A percentile compares a stretch with the other conserved stretches of the same genome.
Conservation (phyloP, 2,888 invertebrate species). For the Andricus quercusramuli region DNA sequence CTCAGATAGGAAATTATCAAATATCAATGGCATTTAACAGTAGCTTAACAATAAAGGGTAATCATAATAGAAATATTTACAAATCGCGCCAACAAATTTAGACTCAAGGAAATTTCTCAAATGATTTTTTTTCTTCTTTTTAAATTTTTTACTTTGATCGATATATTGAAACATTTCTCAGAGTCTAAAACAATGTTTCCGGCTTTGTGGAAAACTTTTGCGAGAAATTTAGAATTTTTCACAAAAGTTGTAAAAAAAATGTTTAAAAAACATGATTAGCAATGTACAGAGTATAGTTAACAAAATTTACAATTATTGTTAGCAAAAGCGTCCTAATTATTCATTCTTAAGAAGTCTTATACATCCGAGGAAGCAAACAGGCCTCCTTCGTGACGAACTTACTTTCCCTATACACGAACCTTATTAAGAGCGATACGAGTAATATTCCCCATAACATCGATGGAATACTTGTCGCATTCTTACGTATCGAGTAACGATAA, state of each 20-base stretch:
- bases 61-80: constrained; percentile 30
- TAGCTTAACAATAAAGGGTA: constrained; percentile 19
- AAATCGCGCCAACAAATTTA: neutral
- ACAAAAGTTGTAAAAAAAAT: neutral
- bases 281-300: constrained; percentile 61
- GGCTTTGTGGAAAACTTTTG: neutral
- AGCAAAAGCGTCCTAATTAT: constrained; percentile 61
- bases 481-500: constrained; percentile 27
- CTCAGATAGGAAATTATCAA: constrained; percentile 28
- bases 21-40: constrained; percentile 37
- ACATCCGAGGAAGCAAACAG: constrained; percentile 55
- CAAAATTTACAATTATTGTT: constrained; percentile 64
- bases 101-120: constrained; percentile 3
- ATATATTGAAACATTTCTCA: constrained; percentile 8
- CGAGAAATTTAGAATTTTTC: neutral
- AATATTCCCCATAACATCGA: constrained; percentile 37
- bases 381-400: constrained; percentile 53
- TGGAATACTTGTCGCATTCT: constrained; percentile 37
- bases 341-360: constrained; percentile 61
- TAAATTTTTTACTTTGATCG: neutral
- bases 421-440: constrained; percentile 56
- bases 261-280: constrained; percentile 33
- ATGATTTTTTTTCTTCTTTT: neutral
- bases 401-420: constrained; percentile 64
- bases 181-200: constrained; percentile 1